Conservation (phyloP, 1,140 invertebrate genomes). For the Hyposmocoma kahamanoa region DNA sequence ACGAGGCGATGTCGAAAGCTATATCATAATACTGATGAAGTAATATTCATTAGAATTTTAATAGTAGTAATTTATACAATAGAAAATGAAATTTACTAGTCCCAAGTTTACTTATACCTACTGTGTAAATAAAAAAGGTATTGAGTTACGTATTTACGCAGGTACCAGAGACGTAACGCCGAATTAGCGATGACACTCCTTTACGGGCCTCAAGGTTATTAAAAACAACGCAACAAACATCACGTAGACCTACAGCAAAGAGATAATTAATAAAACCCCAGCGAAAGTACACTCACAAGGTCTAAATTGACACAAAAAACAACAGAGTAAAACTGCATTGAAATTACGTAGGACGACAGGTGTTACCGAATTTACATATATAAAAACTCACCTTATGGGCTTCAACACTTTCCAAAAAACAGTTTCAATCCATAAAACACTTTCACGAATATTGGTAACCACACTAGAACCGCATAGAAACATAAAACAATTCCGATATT, state of each 20-base stretch:
- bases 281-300: neutral
- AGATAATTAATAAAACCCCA: conserved; percentile 4
- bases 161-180: conserved; percentile 19
- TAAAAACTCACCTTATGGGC: conserved; percentile 31
- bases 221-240: conserved; percentile 17
- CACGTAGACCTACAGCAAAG: conserved; percentile 12
- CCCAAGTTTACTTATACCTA: too few relatives aligned
- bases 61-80: too few relatives aligned
- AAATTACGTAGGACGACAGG: conserved; percentile 20
- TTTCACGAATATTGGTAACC: conserved; percentile 27
- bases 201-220: conserved; percentile 33
- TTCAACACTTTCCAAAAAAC: conserved; percentile 12
- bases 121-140: too few relatives aligned
- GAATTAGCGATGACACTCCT: conserved; percentile 38
- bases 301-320: conserved; percentile 4
- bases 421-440: conserved; percentile 44
- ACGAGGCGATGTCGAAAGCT: too few relatives aligned
- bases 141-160: too few relatives aligned
- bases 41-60: too few relatives aligned
- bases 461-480: conserved; percentile 17
- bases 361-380: conserved; percentile 13
- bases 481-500: conserved; percentile 35
- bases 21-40: too few relatives aligned
- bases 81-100: too few relatives aligned
- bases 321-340: conserved; percentile 14